These are phyloP conservation scores for Chelonoidis abingdonii DNA, from an alignment of 2,113 vertebrate species.

Conservation along the genomic window DNA sequence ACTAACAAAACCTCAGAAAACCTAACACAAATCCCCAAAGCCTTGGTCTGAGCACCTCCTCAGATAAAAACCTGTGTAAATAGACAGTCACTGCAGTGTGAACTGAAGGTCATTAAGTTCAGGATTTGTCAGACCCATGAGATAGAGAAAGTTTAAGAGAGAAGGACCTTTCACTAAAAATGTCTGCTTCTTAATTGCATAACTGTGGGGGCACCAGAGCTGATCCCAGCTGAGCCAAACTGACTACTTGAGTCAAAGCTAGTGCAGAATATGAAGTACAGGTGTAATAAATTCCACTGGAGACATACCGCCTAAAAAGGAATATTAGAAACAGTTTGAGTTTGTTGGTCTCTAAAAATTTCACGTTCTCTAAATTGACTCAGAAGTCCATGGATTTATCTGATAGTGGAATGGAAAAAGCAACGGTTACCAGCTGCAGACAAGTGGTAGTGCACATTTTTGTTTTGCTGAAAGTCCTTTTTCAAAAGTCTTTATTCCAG, in stretches of 20 bases:
- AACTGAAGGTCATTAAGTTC: not conserved
- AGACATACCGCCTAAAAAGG: too few species aligned
- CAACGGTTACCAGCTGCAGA: not conserved
- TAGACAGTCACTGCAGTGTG: not conserved
- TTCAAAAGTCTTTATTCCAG: not conserved
- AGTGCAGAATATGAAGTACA: not conserved
- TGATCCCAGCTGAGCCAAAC: not conserved
- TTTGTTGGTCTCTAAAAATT: not conserved
- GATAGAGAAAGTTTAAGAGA: not conserved
- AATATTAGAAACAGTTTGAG: not conserved
- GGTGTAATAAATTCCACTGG: too few species aligned
- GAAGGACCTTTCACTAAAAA: not conserved
- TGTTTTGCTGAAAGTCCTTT: not conserved
- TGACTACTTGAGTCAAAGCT: not conserved
- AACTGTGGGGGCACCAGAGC: not conserved
- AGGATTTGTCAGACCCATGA: not conserved
- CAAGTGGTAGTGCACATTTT: not conserved
- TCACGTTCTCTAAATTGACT: not conserved
- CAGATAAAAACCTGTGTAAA: fast-evolving
- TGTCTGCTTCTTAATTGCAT: not conserved
- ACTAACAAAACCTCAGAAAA: not conserved
- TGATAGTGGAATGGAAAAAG: not conserved
- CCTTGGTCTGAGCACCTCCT: fast-evolving
- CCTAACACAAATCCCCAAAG: fast-evolving
- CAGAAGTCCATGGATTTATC: not conserved